phyloP scores from a whole-genome alignment of 2,113 vertebrate genomes.

The Cinclus mexicanus region DNA sequence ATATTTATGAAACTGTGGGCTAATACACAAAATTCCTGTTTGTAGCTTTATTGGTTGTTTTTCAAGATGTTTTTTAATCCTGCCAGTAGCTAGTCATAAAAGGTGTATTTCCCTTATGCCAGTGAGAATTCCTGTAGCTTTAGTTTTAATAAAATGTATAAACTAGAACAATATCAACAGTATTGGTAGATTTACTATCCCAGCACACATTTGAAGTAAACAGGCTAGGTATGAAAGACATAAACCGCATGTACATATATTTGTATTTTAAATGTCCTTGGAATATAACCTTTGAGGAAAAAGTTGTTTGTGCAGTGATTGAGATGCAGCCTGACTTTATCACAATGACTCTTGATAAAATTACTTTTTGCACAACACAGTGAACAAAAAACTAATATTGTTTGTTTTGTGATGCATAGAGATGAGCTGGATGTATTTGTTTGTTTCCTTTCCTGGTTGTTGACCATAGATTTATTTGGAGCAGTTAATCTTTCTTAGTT shows the following conservation, averaged over 20 bases:
- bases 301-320: conserved; percentile 16
- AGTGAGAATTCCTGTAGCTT: background rate
- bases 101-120: background rate
- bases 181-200: background rate
- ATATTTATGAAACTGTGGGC: background rate
- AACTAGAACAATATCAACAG: background rate
- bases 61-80: background rate
- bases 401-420: conserved; percentile 59
- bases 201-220: background rate
- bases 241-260: background rate
- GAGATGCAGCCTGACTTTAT: conserved; percentile 30
- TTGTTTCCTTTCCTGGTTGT: conserved; percentile 20
- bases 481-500: background rate
- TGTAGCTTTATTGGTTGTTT: background rate
- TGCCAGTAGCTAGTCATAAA: background rate
- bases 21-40: background rate
- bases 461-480: background rate
- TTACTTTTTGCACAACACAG: conserved; percentile 37
- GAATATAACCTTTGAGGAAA: conserved; percentile 9
- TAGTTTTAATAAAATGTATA: background rate
- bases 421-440: conserved; percentile 33
- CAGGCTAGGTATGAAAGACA: background rate
- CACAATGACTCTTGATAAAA: conserved; percentile 20
- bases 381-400: conserved; percentile 50
- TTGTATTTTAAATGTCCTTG: conserved; percentile 37